Evolutionary conservation across 2,888 invertebrate genomes (phyloP), one percentile per base, ranked within the genome.

Genomic region (Euplagia quadripunctaria): DNA sequence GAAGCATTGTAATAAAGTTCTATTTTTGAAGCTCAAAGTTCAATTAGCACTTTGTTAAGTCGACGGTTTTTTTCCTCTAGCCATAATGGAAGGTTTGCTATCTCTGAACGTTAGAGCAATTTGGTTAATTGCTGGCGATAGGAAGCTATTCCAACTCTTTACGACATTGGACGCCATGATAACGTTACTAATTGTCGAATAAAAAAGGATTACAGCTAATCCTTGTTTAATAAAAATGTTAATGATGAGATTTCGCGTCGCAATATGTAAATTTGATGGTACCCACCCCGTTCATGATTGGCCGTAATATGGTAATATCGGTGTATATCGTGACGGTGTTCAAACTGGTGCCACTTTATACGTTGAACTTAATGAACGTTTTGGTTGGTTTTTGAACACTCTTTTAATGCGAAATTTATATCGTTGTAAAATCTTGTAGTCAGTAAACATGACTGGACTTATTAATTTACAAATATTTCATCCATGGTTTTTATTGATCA

Each of bases 191-290:
- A 96, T 96, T 95, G 95, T 93, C 95, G 89, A 94, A 96, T 96
- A 96, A 95, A 96, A 95, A 95, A 95, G 95, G 96, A 95, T 96
- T 95, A 94, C 83, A 86, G 84, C 85, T 93, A 94, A 95, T 95
- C 95, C 93, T 89, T 91, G 94, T 95, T 95, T 96, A 95, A 95
- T 96, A 95, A 95, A 96, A 95, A 95, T 95, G 95, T 95, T 96
- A 96, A 95, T 95, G 92, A 93, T 93, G 93, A 93, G 91, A 93
- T 93, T 92, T 92, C 84, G 90, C 91, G 90, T 88, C 91, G 91
- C 89, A 88, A 82, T 93, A 96, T 96, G 95, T 93, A 90, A 96
- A 96, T 96, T 87, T 92, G 90, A 84, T 80, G 78, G 83, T 78
- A 92, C 89, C 88, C 89, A 83, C 87, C 88, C 88, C 86, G 88